These are phyloP conservation scores for Dermolepida albohirtum DNA, from an alignment of 2,888 invertebrate genomes.

Conservation along the genomic window DNA sequence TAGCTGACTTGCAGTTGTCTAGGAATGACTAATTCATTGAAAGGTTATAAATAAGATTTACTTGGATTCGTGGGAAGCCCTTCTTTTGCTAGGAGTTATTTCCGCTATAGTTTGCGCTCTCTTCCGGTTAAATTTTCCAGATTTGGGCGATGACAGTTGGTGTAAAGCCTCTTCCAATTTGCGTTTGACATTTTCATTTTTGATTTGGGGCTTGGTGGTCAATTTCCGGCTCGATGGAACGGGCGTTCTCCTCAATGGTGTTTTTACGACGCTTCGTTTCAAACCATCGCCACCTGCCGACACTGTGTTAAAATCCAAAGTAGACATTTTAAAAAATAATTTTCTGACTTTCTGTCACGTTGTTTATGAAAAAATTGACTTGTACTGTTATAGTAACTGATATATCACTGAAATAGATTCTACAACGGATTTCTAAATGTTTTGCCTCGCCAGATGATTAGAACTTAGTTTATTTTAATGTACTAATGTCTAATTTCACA, in stretches of 20 bases:
- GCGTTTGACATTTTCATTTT: conserved; percentile 47
- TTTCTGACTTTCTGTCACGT: conserved; percentile 18
- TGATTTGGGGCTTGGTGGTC: conserved; percentile 51
- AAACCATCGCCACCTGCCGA: conserved; percentile 57
- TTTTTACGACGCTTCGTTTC: conserved; percentile 42
- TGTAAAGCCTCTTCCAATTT: conserved; percentile 53
- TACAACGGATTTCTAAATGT: too few species aligned
- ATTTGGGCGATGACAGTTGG: conserved; percentile 36
- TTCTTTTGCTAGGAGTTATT: conserved; percentile 56
- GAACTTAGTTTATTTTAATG: too few species aligned
- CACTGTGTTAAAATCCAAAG: conserved; percentile 44
- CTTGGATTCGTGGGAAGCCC: conserved; percentile 40
- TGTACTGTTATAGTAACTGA: conserved; percentile 26
- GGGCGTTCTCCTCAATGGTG: conserved; percentile 51
- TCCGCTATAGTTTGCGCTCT: conserved; percentile 55
- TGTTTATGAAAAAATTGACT: conserved; percentile 24
- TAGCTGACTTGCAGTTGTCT: too few species aligned
- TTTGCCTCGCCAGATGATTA: too few species aligned
- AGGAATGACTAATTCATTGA: conserved; percentile 10
- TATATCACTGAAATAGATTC: too few species aligned
- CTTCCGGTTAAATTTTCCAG: conserved; percentile 39
- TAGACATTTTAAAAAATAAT: conserved; percentile 27
- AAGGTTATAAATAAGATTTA: conserved; percentile 19
- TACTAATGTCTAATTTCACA: too few species aligned
- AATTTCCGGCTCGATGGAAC: conserved; percentile 57